Evolutionary conservation across 1,140 invertebrate genomes (phyloP).

Genomic region (Charaxes varanes): DNA sequence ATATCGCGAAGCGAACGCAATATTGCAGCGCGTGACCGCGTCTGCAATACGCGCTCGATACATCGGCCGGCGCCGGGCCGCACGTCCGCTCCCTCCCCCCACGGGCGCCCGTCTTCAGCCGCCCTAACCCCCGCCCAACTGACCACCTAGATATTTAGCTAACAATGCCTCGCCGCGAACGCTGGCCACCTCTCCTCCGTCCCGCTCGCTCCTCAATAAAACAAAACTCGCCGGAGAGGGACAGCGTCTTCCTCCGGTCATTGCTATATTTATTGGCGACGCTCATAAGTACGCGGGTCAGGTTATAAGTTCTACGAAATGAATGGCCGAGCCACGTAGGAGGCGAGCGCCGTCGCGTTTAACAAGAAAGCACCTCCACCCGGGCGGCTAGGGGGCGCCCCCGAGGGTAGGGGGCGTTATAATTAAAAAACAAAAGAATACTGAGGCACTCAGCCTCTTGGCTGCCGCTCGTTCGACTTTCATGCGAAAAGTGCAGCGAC

Average conservation of each 20-base stretch:
- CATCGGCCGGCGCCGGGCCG: conserved; percentile 71
- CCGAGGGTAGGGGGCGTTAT: conserved; percentile 55
- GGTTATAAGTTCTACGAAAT: conserved; percentile 73
- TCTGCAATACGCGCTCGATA: conserved; percentile 74
- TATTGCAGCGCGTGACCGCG: conserved; percentile 73
- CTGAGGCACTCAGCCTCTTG: conserved; percentile 66
- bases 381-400: conserved; percentile 46
- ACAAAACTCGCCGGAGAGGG: conserved; percentile 33
- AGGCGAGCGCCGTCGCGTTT: conserved; percentile 59
- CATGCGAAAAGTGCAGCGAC: conserved; percentile 32
- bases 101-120: conserved; percentile 30
- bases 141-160: conserved; percentile 72
- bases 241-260: conserved; percentile 61
- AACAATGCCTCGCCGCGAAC: conserved; percentile 62
- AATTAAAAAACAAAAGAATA: conserved; percentile 74
- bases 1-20: conserved; percentile 71
- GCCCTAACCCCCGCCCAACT: conserved; percentile 53
- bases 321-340: conserved; percentile 66
- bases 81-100: conserved; percentile 60
- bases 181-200: conserved; percentile 39
- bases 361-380: conserved; percentile 68
- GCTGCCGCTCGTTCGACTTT: conserved; percentile 45
- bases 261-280: conserved; percentile 75
- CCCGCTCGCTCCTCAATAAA: conserved; percentile 37
- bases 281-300: conserved; percentile 74